Evolutionary conservation across 2,797 vertebrate species (phyloP), one percentile per base, ranked within the genome.

Genomic region (Ceyx erithaca): DNA sequence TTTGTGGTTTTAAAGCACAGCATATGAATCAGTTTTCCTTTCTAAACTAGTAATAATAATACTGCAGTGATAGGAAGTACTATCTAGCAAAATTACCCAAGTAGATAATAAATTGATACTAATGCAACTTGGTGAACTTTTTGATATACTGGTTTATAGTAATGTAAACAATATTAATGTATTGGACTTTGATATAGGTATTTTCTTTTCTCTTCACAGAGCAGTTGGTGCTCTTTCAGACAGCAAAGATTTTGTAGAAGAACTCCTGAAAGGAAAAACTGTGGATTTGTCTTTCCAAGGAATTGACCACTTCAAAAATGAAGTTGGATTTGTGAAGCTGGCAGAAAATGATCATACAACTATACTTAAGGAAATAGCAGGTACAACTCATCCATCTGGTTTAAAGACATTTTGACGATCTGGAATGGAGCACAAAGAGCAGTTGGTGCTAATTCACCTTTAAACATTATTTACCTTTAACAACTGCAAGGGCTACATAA

Each of bases 321-420:
- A 99, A 97, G 98, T 99, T 97, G 98, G 97, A 94, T 99, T 99
- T 97, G 98, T 98, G 83, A 98, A 98, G 85, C 93, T 99, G 93
- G 90, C 95, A 57, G 97, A 98, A 19, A 98, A 98, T 92, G 97
- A 98, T 45, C 98, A 98, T 87, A 70, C 97, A 67, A 3, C 90
- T 62, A 93, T 90, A 1, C 98, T 99, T 94, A 95, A 87, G n/a
- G 96, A 98, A 90, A 97, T 99, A 93, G 98, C 98, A 98, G 99
- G 99, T 99, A 97, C 97, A 96, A 91, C 20, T 90, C 89, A 30
- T 87, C 20, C 49, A 21, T 90, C n/a, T 83, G 49, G 21, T 88
- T 82, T 12, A 58, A 78, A 82, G n/a, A 71, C 7, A 46, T 92
- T 51, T 69, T 26, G 20, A 48, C 30, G 70, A 54, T 21, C 14